A percentile compares a stretch with the other conserved stretches of the same genome.
Evolutionary conservation across 2,113 vertebrate genomes (phyloP).

Genomic region (Daphoenositta chrysoptera): DNA sequence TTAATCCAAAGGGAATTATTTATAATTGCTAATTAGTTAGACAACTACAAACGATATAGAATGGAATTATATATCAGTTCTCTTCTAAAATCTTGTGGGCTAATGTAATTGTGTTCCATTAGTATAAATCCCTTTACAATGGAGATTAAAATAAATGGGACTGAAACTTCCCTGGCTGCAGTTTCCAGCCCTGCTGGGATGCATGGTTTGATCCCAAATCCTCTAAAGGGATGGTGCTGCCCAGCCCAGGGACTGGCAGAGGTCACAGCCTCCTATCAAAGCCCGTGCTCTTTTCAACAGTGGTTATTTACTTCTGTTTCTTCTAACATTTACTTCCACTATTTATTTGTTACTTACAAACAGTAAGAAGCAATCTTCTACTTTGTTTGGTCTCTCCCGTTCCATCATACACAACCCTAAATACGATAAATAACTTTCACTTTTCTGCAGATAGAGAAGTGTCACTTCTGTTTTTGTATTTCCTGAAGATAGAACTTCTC

Average conservation of each 20-base stretch:
- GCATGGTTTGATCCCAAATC: not conserved
- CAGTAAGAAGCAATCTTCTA: not conserved
- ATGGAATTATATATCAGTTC: constrained; percentile 9
- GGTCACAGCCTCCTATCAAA: not conserved
- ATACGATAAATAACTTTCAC: not conserved
- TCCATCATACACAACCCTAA: not conserved
- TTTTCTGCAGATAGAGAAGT: not conserved
- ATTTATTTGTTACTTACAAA: not conserved
- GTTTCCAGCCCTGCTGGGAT: not conserved
- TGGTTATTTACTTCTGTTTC: not conserved
- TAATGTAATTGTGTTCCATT: constrained; percentile 31
- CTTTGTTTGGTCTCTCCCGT: not conserved
- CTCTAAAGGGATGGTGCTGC: not conserved
- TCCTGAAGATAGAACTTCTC: not conserved
- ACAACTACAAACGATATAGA: constrained; percentile 32
- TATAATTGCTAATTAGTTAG: constrained; percentile 51
- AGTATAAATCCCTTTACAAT: constrained; percentile 40
- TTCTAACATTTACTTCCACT: not conserved
- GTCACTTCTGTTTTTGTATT: not conserved
- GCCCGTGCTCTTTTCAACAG: not conserved
- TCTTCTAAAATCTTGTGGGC: constrained; percentile 8
- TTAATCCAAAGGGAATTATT: constrained; percentile 45
- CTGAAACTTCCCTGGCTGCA: not conserved
- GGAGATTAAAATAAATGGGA: constrained; percentile 51
- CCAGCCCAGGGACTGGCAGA: not conserved